These are phyloP conservation scores for Drosophila lacicola DNA, from an alignment of 2,888 invertebrate species.

Conservation along the genomic window DNA sequence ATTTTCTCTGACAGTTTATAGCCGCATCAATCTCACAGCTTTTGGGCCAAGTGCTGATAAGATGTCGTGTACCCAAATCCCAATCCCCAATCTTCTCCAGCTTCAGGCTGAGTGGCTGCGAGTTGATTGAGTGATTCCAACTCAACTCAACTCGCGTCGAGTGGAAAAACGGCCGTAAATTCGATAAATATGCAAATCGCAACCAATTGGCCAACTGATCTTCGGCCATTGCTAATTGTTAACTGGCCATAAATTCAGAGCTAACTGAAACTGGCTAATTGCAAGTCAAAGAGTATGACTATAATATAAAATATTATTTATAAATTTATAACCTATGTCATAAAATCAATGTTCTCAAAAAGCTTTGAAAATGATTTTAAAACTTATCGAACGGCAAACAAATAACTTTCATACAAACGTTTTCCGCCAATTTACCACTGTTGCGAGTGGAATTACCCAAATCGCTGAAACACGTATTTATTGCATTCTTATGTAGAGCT, in stretches of 20 bases:
- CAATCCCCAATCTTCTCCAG: background rate
- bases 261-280: slow-evolving; percentile 17
- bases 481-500: too few species aligned
- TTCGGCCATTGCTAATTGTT: slow-evolving; percentile 28
- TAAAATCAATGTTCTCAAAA: too few species aligned
- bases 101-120: slow-evolving; percentile 25
- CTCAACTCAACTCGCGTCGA: slow-evolving; percentile 37
- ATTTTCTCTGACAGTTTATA: slow-evolving; percentile 43
- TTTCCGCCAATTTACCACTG: too few species aligned
- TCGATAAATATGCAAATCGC: slow-evolving; percentile 73
- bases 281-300: slow-evolving; percentile 24
- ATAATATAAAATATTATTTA: too few species aligned
- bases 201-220: slow-evolving; percentile 36
- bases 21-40: slow-evolving; percentile 63
- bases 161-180: slow-evolving; percentile 54
- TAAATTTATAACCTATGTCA: too few species aligned
- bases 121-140: slow-evolving; percentile 41
- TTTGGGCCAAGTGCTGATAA: slow-evolving; percentile 65
- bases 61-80: background rate
- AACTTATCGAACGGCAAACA: too few species aligned
- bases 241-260: slow-evolving; percentile 36
- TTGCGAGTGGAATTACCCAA: too few species aligned
- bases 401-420: too few species aligned
- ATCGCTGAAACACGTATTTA: too few species aligned
- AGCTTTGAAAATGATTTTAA: too few species aligned